phyloP scores from a whole-genome alignment of 2,797 vertebrate genomes.

The Sphenodon punctatus region DNA sequence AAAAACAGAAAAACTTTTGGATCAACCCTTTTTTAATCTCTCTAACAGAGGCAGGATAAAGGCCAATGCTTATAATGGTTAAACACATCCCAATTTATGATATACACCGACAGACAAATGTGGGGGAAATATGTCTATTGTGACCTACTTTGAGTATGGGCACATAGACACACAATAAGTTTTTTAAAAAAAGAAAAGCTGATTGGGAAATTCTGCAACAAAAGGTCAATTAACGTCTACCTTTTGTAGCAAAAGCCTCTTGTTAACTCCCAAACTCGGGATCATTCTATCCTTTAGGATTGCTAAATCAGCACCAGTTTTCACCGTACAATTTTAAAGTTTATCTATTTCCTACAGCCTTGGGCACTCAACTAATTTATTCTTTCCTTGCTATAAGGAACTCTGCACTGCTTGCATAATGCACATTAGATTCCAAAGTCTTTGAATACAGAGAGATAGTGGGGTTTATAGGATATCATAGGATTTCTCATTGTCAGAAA shows the following conservation, averaged over 20 bases:
- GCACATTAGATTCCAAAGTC: background rate
- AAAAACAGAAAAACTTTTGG: too few species aligned
- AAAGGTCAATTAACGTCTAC: conserved; percentile 59
- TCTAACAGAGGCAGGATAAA: too few species aligned
- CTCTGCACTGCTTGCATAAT: background rate
- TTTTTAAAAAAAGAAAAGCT: too few species aligned
- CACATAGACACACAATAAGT: too few species aligned
- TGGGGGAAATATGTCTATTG: conserved; percentile 40
- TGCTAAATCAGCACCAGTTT: conserved; percentile 17
- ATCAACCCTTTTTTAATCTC: too few species aligned
- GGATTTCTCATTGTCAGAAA: background rate
- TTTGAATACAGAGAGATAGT: conserved; percentile 1
- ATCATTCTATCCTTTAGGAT: conserved; percentile 37
- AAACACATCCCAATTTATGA: background rate
- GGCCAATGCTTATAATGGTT: fast-evolving
- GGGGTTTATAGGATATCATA: background rate
- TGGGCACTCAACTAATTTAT: background rate
- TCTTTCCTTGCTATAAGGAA: conserved; percentile 24
- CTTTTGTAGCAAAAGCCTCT: conserved; percentile 48
- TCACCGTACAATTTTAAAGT: conserved; percentile 23
- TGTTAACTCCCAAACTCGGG: conserved; percentile 4
- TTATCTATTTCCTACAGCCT: conserved; percentile 36
- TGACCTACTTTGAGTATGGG: conserved; percentile 71
- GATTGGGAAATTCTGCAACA: conserved; percentile 59
- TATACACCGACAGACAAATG: background rate